Evolutionary conservation across 2,888 invertebrate species (phyloP).

Genomic region (Eupeodes luniger): DNA sequence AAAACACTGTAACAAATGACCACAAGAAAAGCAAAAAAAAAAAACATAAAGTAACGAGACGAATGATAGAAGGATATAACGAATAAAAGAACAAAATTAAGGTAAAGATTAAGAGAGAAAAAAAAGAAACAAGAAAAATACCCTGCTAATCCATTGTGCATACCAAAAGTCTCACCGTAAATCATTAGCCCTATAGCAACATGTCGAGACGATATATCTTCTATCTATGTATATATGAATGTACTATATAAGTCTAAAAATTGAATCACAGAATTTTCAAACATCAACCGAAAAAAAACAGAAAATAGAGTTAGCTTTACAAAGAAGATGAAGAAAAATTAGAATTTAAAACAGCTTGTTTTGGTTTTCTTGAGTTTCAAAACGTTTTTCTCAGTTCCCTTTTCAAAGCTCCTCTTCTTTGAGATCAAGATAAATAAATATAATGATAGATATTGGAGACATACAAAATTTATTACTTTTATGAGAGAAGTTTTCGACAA

Average conservation of each 20-base stretch:
- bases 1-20: constrained; percentile 11
- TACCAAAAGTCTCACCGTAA: constrained; percentile 64
- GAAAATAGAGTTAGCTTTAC: neutral
- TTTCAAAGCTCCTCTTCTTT: neutral
- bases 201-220: neutral
- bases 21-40: neutral
- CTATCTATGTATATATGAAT: too few species aligned
- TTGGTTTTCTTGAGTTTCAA: neutral
- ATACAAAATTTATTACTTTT: too few species aligned
- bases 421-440: too few species aligned
- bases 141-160: constrained; percentile 61
- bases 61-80: constrained; percentile 41
- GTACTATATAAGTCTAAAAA: constrained; percentile 28
- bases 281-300: neutral
- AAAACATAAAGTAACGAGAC: constrained; percentile 12
- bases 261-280: constrained; percentile 38
- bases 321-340: constrained; percentile 7
- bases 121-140: neutral
- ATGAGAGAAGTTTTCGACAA: too few species aligned
- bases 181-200: constrained; percentile 53
- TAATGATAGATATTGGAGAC: too few species aligned
- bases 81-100: neutral
- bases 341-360: constrained; percentile 44
- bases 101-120: constrained; percentile 27
- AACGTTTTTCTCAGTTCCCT: neutral